Evolutionary conservation across 2,113 vertebrate species (phyloP).

Genomic region (Archilochus colubris): DNA sequence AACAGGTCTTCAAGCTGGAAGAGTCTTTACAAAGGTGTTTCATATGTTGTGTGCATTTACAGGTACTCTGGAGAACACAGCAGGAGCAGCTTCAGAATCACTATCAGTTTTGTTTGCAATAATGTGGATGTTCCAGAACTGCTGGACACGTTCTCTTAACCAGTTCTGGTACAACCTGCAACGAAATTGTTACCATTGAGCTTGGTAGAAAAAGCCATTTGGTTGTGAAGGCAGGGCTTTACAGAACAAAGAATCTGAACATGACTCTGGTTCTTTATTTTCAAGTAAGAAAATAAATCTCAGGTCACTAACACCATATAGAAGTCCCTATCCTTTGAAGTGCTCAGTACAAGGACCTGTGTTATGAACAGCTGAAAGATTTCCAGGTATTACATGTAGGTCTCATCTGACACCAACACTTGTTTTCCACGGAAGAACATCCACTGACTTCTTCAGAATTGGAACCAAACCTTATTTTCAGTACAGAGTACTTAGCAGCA

Average conservation of each 20-base stretch:
- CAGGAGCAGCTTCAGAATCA: background rate
- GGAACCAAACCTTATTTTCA: background rate
- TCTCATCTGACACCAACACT: background rate
- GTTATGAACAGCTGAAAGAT: background rate
- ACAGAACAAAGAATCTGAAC: background rate
- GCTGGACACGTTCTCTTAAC: background rate
- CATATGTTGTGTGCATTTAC: slow-evolving; percentile 6
- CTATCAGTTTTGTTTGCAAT: background rate
- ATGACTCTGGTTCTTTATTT: background rate
- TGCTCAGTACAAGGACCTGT: background rate
- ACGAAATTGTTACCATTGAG: background rate
- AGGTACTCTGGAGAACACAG: background rate
- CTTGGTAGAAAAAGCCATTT: background rate
- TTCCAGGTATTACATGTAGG: background rate
- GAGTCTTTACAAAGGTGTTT: slow-evolving; percentile 34
- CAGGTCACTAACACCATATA: background rate
- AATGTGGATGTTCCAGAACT: background rate
- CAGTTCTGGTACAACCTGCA: background rate
- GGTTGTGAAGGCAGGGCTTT: background rate
- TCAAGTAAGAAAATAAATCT: background rate
- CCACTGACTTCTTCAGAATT: background rate
- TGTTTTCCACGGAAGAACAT: background rate
- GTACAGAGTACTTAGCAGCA: background rate
- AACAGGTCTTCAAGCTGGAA: background rate
- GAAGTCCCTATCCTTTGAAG: background rate